These are phyloP conservation scores for Hypotaenidia okinawae DNA, from an alignment of 2,797 vertebrate genomes.

Conservation along the genomic window DNA sequence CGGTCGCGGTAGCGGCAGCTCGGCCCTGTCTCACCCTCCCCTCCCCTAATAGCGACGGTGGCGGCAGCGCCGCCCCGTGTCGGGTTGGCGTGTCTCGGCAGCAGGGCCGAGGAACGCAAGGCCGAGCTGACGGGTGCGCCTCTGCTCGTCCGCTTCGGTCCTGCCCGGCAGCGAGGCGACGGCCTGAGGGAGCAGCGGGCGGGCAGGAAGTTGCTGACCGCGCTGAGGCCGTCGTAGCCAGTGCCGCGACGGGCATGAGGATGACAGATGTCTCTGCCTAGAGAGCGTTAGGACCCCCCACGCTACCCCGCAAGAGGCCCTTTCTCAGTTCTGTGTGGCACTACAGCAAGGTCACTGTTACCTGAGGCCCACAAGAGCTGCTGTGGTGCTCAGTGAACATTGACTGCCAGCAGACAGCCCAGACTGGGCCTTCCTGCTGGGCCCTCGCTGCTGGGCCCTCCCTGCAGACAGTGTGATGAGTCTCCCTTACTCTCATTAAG, in stretches of 20 bases:
- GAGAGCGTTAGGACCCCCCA: too few relatives aligned
- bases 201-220: too few relatives aligned
- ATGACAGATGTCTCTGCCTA: too few relatives aligned
- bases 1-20: not conserved
- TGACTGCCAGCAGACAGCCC: not conserved
- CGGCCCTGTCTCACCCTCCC: not conserved
- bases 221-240: not conserved
- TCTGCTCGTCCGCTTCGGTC: not conserved
- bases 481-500: fast-evolving
- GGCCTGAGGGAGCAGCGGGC: not conserved
- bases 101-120: not conserved
- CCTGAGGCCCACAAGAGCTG: not conserved
- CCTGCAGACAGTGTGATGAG: fast-evolving
- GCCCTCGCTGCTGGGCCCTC: not conserved
- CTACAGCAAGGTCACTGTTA: fast-evolving
- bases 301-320: too few relatives aligned
- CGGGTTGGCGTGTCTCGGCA: not conserved
- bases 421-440: fast-evolving
- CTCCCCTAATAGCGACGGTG: not conserved
- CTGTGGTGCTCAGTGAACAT: fast-evolving
- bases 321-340: not conserved
- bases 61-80: not conserved
- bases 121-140: not conserved
- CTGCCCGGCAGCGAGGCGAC: too few relatives aligned
- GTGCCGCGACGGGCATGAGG: too few relatives aligned